Conservation (phyloP, 2,888 invertebrate species). For the Torymus tubicola region DNA sequence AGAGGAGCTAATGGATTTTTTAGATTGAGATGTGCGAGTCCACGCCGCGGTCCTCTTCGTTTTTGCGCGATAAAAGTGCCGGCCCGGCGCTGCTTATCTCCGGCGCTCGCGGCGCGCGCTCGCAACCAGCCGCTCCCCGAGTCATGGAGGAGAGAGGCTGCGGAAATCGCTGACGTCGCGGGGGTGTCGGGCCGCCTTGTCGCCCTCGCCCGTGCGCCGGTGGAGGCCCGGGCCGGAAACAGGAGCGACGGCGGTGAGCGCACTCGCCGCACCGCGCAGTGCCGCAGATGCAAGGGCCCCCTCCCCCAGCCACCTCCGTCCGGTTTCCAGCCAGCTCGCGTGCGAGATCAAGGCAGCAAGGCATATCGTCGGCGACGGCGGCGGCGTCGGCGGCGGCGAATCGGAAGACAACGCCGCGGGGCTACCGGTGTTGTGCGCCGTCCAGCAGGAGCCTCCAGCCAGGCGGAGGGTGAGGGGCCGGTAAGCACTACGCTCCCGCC, state of each 20-base stretch:
- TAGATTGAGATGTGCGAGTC: conserved; percentile 69
- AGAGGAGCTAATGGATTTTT: conserved; percentile 71
- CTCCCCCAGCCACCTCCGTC: not conserved
- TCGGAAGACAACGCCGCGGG: conserved; percentile 71
- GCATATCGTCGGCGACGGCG: conserved; percentile 42
- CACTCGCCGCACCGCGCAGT: too few relatives aligned
- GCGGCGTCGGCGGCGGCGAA: conserved; percentile 61
- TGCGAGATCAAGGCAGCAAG: conserved; percentile 54
- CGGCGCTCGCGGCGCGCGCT: conserved; percentile 54
- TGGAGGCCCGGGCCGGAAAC: too few relatives aligned
- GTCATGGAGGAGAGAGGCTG: conserved; percentile 33
- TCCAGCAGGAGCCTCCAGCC: conserved; percentile 55
- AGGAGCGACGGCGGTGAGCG: too few relatives aligned
- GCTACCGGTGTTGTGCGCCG: conserved; percentile 73
- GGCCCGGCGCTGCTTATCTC: conserved; percentile 55
- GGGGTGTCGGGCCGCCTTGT: too few relatives aligned
- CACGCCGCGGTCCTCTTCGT: conserved; percentile 41
- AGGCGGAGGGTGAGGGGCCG: not conserved
- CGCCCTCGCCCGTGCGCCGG: too few relatives aligned
- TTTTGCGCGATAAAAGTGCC: conserved; percentile 61
- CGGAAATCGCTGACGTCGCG: not conserved
- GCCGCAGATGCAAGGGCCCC: too few relatives aligned
- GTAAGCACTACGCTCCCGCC: conserved; percentile 56
- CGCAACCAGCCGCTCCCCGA: conserved; percentile 27
- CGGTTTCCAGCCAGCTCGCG: conserved; percentile 43